phyloP scores from a whole-genome alignment of 2,113 vertebrate genomes.

The Turdus rufiventris region DNA sequence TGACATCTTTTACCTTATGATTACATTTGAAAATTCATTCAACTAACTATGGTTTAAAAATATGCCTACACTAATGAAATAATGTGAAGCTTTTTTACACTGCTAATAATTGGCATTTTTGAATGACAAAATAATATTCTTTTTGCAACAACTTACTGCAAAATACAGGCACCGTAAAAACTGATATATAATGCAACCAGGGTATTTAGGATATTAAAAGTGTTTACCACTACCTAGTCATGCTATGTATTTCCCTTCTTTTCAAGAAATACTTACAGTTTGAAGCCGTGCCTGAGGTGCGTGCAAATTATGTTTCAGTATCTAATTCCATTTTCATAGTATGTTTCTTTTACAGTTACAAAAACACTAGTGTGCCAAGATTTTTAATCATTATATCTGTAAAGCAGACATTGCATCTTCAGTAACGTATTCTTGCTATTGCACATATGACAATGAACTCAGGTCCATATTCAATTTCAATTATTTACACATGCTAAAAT shows the following conservation, averaged over 20 bases:
- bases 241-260: slow-evolving; percentile 26
- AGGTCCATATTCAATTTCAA: neutral
- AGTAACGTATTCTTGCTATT: neutral
- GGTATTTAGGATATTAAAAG: neutral
- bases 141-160: slow-evolving; percentile 22
- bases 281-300: neutral
- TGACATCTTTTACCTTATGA: slow-evolving; percentile 23
- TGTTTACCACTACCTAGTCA: slow-evolving; percentile 20
- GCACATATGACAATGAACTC: slow-evolving; percentile 3
- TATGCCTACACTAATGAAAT: neutral
- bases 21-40: slow-evolving; percentile 7
- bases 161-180: slow-evolving; percentile 56
- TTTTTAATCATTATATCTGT: slow-evolving; percentile 4
- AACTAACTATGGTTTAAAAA: neutral
- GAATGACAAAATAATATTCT: slow-evolving; percentile 20
- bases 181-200: slow-evolving; percentile 25
- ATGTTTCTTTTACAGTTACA: slow-evolving; percentile 15
- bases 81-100: neutral
- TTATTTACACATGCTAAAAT: slow-evolving; percentile 51
- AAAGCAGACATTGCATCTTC: neutral
- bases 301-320: slow-evolving; percentile 36
- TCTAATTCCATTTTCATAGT: slow-evolving; percentile 7
- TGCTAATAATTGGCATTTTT: slow-evolving; percentile 22
- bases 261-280: slow-evolving; percentile 30
- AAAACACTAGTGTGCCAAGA: slow-evolving; percentile 8